Base-by-base conservation (phyloP, 2,797 vertebrate genomes). In the Pangasius mekongensis region DNA sequence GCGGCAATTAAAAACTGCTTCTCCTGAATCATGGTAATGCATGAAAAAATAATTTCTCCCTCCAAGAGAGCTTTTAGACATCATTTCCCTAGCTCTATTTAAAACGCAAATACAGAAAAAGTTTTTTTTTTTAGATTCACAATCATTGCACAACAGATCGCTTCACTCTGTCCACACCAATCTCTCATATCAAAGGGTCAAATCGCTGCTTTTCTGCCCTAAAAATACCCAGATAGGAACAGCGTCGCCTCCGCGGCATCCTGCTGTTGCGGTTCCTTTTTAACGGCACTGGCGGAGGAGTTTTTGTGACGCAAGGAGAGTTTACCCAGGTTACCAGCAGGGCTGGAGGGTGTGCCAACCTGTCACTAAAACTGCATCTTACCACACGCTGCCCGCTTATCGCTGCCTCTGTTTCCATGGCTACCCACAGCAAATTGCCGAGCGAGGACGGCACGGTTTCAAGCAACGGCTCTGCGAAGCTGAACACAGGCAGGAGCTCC, bases 361-460 rank as follows among this genome's bases (percentile, higher is more conserved):
- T 73, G 78, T 71, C 69, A 60, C 87, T 86, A 87, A 87, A 87
- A 71, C 84, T 60, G 88, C 82, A 84, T 74, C 74, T 27, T 24
- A 87, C 58, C 69, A 39, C 36, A 54, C 39, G 0, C 87, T 80
- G 60, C 27, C 52, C 11, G 76, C 87, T 92, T 84, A 92, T 87
- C 43, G 33, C 91, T 93, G 94, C 91, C 92, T 94, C 95, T 98
- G 98, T 99, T 98, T 96, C 97, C 96, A 97, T 99, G 98, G 97
- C 96, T 96, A 97, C 97, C 94, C 95, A 85, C 96, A 98, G 98
- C 94, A 96, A 92, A 95, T 97, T 98, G 94, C 97, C 97, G 89
- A 99, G 98, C 86, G 98, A 99, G 92, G 97, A 96, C 0, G 97
- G 98, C 94, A 99, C 98, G 78, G 95, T 98, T 95, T 96, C 97